Evolutionary conservation across 2,888 invertebrate species (phyloP), one percentile per base, ranked within the genome.

Genomic region (Pediacus dermestoides): DNA sequence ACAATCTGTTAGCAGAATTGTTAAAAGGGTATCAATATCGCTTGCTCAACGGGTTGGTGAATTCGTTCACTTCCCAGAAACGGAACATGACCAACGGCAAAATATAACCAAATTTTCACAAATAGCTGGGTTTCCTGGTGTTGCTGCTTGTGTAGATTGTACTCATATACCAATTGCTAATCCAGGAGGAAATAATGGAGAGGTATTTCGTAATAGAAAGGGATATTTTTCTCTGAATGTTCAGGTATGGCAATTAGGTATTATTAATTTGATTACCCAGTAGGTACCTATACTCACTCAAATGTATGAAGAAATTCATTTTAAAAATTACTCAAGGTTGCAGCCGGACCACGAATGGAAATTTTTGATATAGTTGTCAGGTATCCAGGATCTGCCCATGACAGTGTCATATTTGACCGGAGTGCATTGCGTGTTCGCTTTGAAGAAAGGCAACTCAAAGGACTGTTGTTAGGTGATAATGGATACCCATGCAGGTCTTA

Each of bases 401-500:
- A 48, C 15, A 43, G 27, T 16, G 14, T 31, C 8, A 45, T 45
- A 8, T 45, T 45, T 39, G 23, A 43, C 10, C 23, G 38, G 16
- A 43, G 42, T 39, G 12, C 32, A n/a, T 21, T 43, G 4, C 18
- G 39, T 26, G 14, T 43, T 8, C 16, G 26, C 21, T 42, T 26
- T 41, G 37, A 45, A 37, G 25, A 30, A 35, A 30, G 34, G 12
- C 12, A 42, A 28, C 34, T 38, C 16, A 16, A 22, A 27, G 43
- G 32, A 4, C 25, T 36, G 22, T 30, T 48, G 10, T 25, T 49
- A 14, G 47, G 49, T n/a, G 52, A 44, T 40, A 48, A 46, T 49
- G 44, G 50, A 18, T 52, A 52, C 47, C 33, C 42, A 2, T 46
- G 44, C 35, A 34, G 40, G 11, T 33, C 25, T 15, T 48, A 51